Evolutionary conservation across 2,888 invertebrate genomes (phyloP).

Genomic region (Macroteleia sp.): DNA sequence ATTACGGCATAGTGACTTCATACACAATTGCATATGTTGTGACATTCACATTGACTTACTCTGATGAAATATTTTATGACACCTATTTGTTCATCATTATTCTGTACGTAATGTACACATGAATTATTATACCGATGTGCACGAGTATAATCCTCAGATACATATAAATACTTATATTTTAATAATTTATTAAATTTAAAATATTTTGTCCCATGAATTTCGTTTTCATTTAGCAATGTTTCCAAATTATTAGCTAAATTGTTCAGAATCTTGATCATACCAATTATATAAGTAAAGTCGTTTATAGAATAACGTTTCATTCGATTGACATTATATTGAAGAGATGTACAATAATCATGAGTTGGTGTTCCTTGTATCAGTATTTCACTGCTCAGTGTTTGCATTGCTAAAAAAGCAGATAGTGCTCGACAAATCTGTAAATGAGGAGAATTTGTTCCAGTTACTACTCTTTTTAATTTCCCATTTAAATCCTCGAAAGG

Average conservation of each 20-base stretch:
- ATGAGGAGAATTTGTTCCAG: not conserved
- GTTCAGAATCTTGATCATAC: not conserved
- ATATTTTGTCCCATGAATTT: not conserved
- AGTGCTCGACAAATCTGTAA: not conserved
- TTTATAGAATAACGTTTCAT: conserved; percentile 5
- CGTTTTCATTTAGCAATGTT: not conserved
- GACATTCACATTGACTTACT: not conserved
- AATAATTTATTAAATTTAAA: conserved; percentile 3
- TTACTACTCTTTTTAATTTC: conserved; percentile 2
- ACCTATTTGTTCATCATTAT: not conserved
- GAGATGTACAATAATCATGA: not conserved
- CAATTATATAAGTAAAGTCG: conserved; percentile 4
- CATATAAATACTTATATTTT: conserved; percentile 8
- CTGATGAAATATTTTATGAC: conserved; percentile 6
- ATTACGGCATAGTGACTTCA: conserved; percentile 17
- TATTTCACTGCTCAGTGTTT: not conserved
- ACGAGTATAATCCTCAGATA: not conserved
- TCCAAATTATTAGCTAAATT: not conserved
- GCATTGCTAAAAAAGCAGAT: not conserved
- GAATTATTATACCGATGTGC: not conserved
- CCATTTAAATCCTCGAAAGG: conserved; percentile 40
- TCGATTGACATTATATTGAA: conserved; percentile 5
- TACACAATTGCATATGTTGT: conserved; percentile 19
- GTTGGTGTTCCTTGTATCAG: not conserved
- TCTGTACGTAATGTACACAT: not conserved